These are phyloP conservation scores for Lepus timidus DNA, from an alignment of 2,113 vertebrate genomes.

Conservation along the genomic window DNA sequence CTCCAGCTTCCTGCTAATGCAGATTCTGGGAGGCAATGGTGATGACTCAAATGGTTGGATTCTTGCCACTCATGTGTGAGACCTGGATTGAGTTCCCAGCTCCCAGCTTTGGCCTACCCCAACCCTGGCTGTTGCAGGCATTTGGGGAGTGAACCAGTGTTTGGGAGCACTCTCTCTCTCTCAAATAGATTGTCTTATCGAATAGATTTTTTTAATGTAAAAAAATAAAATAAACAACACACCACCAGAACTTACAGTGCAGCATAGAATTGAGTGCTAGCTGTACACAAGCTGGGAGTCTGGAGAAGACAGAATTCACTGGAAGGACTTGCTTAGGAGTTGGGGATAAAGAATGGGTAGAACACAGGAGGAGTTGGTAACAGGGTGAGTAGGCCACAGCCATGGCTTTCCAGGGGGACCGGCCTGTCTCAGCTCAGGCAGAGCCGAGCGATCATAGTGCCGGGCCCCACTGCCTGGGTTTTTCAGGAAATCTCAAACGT, in stretches of 20 bases:
- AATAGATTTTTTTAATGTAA: no score
- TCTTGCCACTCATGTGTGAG: no score
- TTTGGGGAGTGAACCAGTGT: no score
- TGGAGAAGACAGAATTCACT: neutral
- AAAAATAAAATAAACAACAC: no score
- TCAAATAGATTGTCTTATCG: no score
- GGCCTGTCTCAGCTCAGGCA: neutral
- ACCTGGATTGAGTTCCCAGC: no score
- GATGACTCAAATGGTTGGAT: no score
- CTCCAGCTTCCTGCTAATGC: no score
- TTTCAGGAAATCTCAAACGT: neutral
- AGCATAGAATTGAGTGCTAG: neutral
- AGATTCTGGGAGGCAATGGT: no score
- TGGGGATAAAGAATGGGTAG: neutral
- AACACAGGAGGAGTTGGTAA: neutral
- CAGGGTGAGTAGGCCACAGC: neutral
- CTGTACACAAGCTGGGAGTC: neutral
- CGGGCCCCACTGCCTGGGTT: neutral
- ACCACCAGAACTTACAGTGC: neutral
- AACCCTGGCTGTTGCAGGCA: no score
- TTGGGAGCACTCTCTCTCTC: no score
- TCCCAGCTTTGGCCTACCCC: no score
- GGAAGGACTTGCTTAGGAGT: neutral
- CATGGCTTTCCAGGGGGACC: neutral
- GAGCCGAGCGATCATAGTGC: neutral